Percentiles rank a stretch among this genome's conserved stretches.
These are phyloP conservation scores for Octomys mimax DNA, from an alignment of 2,797 vertebrate species.

Conservation along the genomic window DNA sequence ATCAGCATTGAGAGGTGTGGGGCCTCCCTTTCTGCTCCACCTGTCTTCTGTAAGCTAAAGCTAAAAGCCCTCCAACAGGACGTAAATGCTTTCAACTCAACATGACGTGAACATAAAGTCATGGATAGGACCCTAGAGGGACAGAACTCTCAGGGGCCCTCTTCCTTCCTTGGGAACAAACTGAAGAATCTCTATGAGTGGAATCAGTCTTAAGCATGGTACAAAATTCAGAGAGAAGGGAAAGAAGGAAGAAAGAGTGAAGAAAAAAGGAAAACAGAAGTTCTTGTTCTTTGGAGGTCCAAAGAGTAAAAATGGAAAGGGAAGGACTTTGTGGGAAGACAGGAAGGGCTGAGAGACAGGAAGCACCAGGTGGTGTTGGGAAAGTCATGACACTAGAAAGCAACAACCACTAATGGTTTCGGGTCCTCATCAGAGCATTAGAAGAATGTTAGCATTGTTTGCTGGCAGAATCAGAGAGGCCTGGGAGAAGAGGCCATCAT, in stretches of 20 bases:
- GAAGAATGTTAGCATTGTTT: background rate
- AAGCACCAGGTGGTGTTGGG: background rate
- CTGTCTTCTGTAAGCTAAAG: background rate
- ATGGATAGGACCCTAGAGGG: fast-evolving
- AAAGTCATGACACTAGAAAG: background rate
- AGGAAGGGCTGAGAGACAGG: background rate
- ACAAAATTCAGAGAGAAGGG: background rate
- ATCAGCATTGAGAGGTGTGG: background rate
- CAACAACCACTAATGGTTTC: fast-evolving
- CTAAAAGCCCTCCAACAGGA: background rate
- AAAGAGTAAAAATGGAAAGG: no score
- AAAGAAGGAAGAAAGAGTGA: background rate
- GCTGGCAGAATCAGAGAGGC: background rate
- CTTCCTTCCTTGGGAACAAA: background rate
- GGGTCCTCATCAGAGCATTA: background rate
- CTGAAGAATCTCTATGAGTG: no score
- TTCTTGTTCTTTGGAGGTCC: background rate
- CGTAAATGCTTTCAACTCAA: background rate
- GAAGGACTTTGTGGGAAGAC: background rate
- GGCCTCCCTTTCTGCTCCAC: background rate
- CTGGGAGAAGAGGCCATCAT: background rate
- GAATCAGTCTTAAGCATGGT: background rate
- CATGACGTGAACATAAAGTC: background rate
- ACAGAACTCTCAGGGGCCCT: background rate
- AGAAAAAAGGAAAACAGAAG: background rate